These are phyloP conservation scores for Trachelus tabidus DNA, from an alignment of 2,888 invertebrate species.

Conservation along the genomic window DNA sequence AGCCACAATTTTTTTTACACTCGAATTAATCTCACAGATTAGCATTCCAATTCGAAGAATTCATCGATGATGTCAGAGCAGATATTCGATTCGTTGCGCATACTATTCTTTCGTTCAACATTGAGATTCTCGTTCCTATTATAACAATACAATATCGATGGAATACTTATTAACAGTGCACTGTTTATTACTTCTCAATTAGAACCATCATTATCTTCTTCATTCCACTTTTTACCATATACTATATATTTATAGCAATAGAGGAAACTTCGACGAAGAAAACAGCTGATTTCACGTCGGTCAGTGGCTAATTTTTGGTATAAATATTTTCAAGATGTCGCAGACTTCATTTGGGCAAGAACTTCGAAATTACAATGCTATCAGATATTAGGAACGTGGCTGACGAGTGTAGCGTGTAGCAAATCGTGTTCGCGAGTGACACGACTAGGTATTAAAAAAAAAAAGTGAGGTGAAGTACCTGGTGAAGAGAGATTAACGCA, in stretches of 20 bases:
- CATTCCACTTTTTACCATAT: not conserved
- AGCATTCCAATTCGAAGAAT: not conserved
- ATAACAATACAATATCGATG: not conserved
- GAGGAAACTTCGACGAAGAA: not conserved
- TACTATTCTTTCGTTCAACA: not conserved
- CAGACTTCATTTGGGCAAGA: not conserved
- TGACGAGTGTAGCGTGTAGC: constrained; percentile 36
- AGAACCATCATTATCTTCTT: not conserved
- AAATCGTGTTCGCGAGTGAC: constrained; percentile 17
- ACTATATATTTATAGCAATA: not conserved
- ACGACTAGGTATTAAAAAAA: constrained; percentile 31
- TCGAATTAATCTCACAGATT: not conserved
- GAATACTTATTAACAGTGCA: not conserved
- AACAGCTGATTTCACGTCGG: not conserved
- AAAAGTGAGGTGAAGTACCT: constrained; percentile 51
- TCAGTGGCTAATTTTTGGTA: not conserved
- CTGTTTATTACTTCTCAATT: not conserved
- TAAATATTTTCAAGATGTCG: not conserved
- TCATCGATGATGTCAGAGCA: constrained; percentile 2
- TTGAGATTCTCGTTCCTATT: not conserved
- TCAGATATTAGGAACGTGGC: constrained; percentile 32
- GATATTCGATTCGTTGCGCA: not conserved
- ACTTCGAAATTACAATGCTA: not conserved
- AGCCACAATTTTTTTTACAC: constrained; percentile 39
- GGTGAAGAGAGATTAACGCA: constrained; percentile 63